Evolutionary conservation across 92 coral and sea anemone genomes (phyloP).

Genomic region (Desmophyllum pertusum): DNA sequence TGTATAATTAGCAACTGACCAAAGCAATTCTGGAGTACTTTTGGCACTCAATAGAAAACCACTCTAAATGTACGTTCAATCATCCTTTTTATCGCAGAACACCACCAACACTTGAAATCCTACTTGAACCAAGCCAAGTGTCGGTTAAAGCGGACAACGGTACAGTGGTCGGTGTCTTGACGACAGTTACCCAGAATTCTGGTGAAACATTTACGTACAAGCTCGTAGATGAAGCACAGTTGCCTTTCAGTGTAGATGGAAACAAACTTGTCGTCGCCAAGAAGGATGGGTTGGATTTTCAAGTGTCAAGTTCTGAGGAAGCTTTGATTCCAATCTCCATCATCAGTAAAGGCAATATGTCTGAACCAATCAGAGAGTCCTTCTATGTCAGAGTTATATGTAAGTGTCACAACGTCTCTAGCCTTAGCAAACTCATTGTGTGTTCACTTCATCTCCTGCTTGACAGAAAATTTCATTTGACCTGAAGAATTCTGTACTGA

Average conservation of each 20-base stretch:
- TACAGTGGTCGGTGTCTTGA: constrained; percentile 55
- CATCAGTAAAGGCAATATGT: constrained; percentile 55
- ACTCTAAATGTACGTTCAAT: no score
- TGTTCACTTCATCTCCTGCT: no score
- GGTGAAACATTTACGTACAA: constrained; percentile 63
- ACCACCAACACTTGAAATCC: constrained; percentile 50
- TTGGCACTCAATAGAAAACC: no score
- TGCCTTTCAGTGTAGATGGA: constrained; percentile 65
- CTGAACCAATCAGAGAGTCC: constrained; percentile 28
- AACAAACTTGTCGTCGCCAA: constrained; percentile 53
- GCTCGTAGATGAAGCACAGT: constrained; percentile 42
- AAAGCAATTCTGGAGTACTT: no score
- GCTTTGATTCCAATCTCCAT: constrained; percentile 43
- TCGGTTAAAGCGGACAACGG: constrained; percentile 67
- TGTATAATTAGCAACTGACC: no score
- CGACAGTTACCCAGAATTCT: constrained; percentile 50
- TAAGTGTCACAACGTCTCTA: no score
- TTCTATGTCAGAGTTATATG: constrained; percentile 65
- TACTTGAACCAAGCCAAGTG: constrained; percentile 59
- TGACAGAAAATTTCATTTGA: no score
- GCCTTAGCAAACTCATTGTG: no score
- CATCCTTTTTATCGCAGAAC: constrained; percentile 31
- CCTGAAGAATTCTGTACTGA: no score
- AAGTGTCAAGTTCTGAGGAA: constrained; percentile 44
- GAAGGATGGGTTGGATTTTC: constrained; percentile 44